These are phyloP conservation scores for Agonopterix heracliana DNA, from an alignment of 2,888 invertebrate species.

Conservation along the genomic window DNA sequence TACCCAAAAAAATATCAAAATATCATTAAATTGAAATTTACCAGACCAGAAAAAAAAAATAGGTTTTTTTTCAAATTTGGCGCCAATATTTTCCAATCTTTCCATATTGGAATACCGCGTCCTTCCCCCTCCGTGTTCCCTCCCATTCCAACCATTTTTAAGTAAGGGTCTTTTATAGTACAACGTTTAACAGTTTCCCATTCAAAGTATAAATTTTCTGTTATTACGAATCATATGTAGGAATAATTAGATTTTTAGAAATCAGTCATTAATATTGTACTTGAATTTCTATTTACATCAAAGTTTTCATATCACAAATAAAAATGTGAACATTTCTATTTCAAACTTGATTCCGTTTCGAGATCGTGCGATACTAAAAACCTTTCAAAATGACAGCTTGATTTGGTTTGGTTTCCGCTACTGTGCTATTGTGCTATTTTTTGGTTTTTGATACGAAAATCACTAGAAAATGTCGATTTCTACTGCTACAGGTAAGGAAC, in stretches of 20 bases:
- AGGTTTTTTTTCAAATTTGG: constrained; percentile 29
- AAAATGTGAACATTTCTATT: no score
- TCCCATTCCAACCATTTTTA: constrained; percentile 57
- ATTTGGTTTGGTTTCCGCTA: constrained; percentile 76
- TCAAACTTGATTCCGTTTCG: constrained; percentile 8
- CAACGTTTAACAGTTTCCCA: constrained; percentile 7
- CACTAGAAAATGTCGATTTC: constrained; percentile 68
- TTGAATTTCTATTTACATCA: no score
- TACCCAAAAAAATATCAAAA: no score
- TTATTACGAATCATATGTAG: background rate
- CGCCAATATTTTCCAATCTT: constrained; percentile 39
- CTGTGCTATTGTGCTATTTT: constrained; percentile 75
- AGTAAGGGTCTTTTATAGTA: constrained; percentile 45
- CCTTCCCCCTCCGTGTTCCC: constrained; percentile 56
- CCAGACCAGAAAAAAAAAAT: no score
- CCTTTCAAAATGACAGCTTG: constrained; percentile 73
- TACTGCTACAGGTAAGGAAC: constrained; percentile 67
- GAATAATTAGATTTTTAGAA: constrained; percentile 3
- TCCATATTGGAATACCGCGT: constrained; percentile 51
- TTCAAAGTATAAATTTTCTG: no score
- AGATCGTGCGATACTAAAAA: constrained; percentile 50
- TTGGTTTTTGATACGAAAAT: constrained; percentile 62
- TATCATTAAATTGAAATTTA: no score
- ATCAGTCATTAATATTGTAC: no score
- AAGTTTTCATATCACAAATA: no score